Percentiles rank a stretch among this genome's conserved stretches.
These are phyloP conservation scores for Chitala chitala DNA, from an alignment of 2,113 vertebrate species.

Conservation along the genomic window DNA sequence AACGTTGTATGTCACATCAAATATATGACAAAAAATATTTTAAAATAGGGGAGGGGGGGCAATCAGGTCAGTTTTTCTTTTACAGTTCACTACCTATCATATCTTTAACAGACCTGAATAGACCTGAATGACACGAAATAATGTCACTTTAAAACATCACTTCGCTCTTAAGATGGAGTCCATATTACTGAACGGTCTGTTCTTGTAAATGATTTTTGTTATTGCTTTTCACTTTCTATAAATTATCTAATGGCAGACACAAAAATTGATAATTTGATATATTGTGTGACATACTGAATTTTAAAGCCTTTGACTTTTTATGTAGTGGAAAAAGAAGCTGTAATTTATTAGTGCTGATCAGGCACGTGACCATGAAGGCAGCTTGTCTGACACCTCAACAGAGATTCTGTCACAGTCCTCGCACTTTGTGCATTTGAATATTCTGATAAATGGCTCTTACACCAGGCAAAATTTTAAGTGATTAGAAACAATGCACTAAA, in stretches of 20 bases:
- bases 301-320: no score
- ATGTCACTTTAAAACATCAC: conserved; percentile 27
- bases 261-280: conserved; percentile 9
- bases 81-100: background rate
- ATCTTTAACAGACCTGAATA: conserved; percentile 1
- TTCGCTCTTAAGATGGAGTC: conserved; percentile 32
- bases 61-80: background rate
- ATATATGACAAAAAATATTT: background rate
- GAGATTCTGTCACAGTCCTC: background rate
- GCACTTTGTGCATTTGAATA: background rate
- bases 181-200: conserved; percentile 13
- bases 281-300: background rate
- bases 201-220: conserved; percentile 24
- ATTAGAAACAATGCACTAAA: no score
- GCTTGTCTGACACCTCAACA: no score
- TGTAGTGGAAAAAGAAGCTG: no score
- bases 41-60: background rate
- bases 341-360: no score
- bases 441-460: no score
- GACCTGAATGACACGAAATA: conserved; percentile 33
- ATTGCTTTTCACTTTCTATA: conserved; percentile 24
- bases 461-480: no score
- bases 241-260: background rate
- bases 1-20: background rate
- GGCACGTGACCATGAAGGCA: no score